A percentile compares a stretch with the other conserved stretches of the same genome.
phyloP scores from a whole-genome alignment of 2,113 vertebrate genomes.

The Galbula dea region DNA sequence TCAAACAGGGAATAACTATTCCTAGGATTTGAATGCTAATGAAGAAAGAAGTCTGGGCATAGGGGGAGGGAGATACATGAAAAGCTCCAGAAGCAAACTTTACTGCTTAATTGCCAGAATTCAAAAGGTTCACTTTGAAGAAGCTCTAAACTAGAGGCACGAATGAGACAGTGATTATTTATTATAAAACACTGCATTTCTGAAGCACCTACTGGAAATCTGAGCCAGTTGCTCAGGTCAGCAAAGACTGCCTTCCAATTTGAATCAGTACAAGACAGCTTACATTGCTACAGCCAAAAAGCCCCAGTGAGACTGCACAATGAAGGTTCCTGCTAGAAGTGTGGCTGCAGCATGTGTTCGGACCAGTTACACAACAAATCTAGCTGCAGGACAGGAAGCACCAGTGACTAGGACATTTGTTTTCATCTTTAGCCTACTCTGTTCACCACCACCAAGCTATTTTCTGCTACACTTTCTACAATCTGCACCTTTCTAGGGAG shows the following conservation, averaged over 20 bases:
- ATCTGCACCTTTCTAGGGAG: not conserved
- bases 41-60: not conserved
- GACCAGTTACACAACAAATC: not conserved
- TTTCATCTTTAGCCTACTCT: not conserved
- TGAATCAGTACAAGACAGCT: not conserved
- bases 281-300: not conserved
- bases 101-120: not conserved
- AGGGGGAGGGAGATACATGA: not conserved
- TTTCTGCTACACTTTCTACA: not conserved
- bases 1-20: not conserved
- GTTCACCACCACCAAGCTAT: not conserved
- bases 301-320: not conserved
- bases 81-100: not conserved
- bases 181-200: not conserved
- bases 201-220: not conserved
- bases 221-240: not conserved
- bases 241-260: slow-evolving; percentile 16
- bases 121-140: not conserved
- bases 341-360: not conserved
- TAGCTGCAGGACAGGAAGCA: not conserved
- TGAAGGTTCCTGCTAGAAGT: not conserved
- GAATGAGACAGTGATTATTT: not conserved
- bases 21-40: not conserved
- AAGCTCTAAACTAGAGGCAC: not conserved
- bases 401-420: not conserved